Evolutionary conservation across 2,888 invertebrate genomes (phyloP).

Genomic region (Xiphydria camelus): DNA sequence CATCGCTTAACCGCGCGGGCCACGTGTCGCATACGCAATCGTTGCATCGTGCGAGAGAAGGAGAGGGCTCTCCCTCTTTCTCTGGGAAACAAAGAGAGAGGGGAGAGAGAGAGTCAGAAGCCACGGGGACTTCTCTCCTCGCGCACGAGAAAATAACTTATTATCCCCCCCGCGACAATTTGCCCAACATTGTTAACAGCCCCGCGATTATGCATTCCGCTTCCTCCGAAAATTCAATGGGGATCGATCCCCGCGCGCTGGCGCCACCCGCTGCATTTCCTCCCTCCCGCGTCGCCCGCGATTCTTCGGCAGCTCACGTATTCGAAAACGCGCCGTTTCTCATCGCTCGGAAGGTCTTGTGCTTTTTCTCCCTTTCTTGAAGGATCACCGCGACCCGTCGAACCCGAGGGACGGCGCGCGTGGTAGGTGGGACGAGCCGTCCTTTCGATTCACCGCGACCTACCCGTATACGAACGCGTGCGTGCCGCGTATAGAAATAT

Average conservation of each 20-base stretch:
- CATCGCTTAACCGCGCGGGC: constrained; percentile 41
- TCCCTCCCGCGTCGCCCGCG: not conserved
- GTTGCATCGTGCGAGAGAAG: not conserved
- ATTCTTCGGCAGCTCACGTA: not conserved
- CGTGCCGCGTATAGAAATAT: too few relatives aligned
- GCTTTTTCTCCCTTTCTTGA: too few relatives aligned
- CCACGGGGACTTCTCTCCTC: too few relatives aligned
- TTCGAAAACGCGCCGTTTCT: constrained; percentile 10
- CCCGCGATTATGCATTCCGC: too few relatives aligned
- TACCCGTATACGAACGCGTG: too few relatives aligned
- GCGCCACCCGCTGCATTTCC: not conserved
- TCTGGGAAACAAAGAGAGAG: not conserved
- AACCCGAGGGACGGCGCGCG: too few relatives aligned
- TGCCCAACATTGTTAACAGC: not conserved
- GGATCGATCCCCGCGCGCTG: not conserved
- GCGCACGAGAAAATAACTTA: constrained; percentile 2
- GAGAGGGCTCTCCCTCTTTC: too few relatives aligned
- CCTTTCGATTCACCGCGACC: too few relatives aligned
- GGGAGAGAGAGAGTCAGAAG: not conserved
- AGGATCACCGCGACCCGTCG: too few relatives aligned
- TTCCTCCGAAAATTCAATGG: not conserved
- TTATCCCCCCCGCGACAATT: not conserved
- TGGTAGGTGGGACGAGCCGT: too few relatives aligned
- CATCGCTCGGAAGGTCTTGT: constrained; percentile 12
- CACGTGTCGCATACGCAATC: constrained; percentile 40